phyloP scores from a whole-genome alignment of 2,797 vertebrate species.

The Malacoraja senta region DNA sequence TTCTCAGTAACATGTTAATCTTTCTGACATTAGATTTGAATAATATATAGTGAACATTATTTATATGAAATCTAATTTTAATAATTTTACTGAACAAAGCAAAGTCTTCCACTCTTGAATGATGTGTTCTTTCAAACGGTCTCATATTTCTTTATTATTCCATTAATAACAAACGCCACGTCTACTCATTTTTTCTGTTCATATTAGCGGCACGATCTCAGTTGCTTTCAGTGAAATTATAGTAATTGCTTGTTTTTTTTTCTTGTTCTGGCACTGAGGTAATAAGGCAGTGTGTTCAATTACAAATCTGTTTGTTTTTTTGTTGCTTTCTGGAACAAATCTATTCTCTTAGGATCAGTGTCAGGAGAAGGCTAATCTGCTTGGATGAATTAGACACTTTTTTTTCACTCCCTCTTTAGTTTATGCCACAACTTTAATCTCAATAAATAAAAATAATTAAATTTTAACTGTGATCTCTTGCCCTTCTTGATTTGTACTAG shows the following conservation, averaged over 20 bases:
- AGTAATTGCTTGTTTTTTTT: not conserved
- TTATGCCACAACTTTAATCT: not conserved
- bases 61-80: conserved; percentile 2
- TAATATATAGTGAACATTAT: not conserved
- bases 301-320: not conserved
- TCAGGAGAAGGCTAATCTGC: not conserved
- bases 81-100: conserved; percentile 11
- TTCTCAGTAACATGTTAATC: not conserved
- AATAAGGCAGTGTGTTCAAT: not conserved
- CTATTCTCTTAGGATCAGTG: not conserved
- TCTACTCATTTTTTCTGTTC: not conserved
- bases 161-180: not conserved
- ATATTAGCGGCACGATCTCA: not conserved
- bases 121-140: not conserved
- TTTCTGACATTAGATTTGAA: conserved; percentile 1
- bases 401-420: not conserved
- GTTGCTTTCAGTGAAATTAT: not conserved
- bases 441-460: not conserved
- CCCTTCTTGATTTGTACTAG: not conserved
- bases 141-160: not conserved
- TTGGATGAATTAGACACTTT: not conserved
- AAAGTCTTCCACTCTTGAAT: not conserved
- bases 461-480: not conserved
- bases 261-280: not conserved
- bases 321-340: not conserved